Evolutionary conservation across 2,113 vertebrate genomes (phyloP).

Genomic region (Pygoscelis antarcticus): DNA sequence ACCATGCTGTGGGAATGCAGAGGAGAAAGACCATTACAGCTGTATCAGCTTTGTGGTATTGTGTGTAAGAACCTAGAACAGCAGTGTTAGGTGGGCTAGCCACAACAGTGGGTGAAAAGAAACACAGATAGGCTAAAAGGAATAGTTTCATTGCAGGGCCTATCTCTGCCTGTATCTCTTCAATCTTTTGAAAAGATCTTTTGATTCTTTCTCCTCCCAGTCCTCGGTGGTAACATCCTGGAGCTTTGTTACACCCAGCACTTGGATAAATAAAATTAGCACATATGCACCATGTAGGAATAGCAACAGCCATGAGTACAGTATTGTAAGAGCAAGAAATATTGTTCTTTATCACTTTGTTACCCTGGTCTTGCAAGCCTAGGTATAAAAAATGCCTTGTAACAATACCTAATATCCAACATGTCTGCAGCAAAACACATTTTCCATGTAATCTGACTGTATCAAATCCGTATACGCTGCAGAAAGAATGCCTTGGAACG

Average conservation of each 20-base stretch:
- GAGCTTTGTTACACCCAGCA: background rate
- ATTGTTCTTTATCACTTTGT: constrained; percentile 31
- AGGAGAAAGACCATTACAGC: background rate
- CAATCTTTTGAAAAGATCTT: background rate
- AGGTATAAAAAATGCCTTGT: constrained; percentile 6
- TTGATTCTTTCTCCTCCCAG: background rate
- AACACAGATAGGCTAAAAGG: background rate
- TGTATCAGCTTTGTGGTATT: background rate
- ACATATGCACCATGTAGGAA: background rate
- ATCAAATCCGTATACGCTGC: background rate
- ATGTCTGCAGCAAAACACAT: constrained; percentile 3
- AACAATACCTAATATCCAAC: constrained; percentile 41
- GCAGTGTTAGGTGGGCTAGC: background rate
- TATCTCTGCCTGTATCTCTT: background rate
- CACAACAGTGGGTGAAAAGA: background rate
- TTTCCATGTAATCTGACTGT: background rate
- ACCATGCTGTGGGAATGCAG: background rate
- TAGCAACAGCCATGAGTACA: background rate
- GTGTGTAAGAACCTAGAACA: background rate
- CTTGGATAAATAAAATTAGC: background rate
- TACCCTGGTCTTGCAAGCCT: background rate
- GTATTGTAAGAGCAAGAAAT: background rate
- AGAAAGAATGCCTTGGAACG: constrained; percentile 64
- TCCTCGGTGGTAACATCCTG: background rate
- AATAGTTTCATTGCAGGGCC: background rate